These are phyloP conservation scores for Phasia obesa DNA, from an alignment of 2,888 invertebrate genomes.

Conservation along the genomic window DNA sequence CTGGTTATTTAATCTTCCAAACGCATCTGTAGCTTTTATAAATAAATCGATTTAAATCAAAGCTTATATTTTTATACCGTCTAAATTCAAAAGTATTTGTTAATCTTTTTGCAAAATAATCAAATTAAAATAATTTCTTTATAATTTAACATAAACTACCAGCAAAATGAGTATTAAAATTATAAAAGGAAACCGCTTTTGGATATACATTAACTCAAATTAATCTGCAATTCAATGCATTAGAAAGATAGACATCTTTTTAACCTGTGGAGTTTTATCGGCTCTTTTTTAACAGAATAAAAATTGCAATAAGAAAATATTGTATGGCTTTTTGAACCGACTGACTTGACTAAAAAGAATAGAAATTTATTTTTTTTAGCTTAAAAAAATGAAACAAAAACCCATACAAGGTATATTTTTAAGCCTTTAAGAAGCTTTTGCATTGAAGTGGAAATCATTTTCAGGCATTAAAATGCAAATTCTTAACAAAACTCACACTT, in stretches of 20 bases:
- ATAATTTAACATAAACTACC: background rate
- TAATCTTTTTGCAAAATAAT: no score
- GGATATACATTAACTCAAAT: conserved; percentile 8
- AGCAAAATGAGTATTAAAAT: background rate
- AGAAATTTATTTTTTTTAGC: conserved; percentile 4
- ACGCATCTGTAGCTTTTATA: no score
- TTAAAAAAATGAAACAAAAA: background rate
- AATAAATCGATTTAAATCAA: background rate
- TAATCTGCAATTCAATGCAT: conserved; percentile 45
- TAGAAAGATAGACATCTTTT: conserved; percentile 61
- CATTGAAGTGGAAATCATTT: conserved; percentile 49
- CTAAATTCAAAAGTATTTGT: no score
- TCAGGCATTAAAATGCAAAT: conserved; percentile 29
- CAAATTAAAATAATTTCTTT: no score
- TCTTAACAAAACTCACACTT: conserved; percentile 23
- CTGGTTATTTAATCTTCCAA: no score
- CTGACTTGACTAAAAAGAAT: background rate
- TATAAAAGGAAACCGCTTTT: conserved; percentile 45
- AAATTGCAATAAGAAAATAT: conserved; percentile 27
- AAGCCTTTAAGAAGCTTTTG: conserved; percentile 66
- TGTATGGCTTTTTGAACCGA: conserved; percentile 39
- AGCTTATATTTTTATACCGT: background rate
- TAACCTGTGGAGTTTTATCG: conserved; percentile 29
- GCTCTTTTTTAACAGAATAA: background rate
- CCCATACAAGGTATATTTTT: conserved; percentile 40